Conservation (phyloP, 2,113 vertebrate species). For the Pardalotus punctatus region DNA sequence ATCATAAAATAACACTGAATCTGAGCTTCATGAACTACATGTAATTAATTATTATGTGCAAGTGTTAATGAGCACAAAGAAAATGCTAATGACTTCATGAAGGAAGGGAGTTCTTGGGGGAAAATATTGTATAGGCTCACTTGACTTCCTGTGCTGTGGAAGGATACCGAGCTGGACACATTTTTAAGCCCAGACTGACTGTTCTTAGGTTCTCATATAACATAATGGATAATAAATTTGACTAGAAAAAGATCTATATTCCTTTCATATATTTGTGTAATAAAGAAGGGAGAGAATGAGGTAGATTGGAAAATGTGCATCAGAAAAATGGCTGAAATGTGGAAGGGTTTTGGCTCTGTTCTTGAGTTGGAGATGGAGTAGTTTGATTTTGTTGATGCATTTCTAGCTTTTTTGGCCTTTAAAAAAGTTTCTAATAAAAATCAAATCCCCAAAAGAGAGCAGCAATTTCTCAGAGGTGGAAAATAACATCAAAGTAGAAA, state of each 20-base stretch:
- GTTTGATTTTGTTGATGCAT: slow-evolving; percentile 25
- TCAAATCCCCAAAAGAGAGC: slow-evolving; percentile 27
- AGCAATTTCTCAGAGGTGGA: slow-evolving; percentile 37
- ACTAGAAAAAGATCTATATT: not conserved
- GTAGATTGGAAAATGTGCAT: not conserved
- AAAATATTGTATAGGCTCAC: not conserved
- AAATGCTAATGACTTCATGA: not conserved
- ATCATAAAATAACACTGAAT: not conserved
- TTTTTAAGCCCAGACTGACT: not conserved
- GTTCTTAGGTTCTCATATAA: not conserved
- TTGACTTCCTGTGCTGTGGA: not conserved
- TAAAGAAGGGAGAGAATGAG: not conserved
- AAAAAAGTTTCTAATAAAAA: slow-evolving; percentile 56
- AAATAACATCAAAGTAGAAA: slow-evolving; percentile 50
- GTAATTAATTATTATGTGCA: not conserved
- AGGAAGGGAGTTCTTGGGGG: not conserved
- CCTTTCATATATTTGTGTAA: not conserved
- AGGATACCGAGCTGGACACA: not conserved
- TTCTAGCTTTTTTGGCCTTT: slow-evolving; percentile 40
- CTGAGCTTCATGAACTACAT: not conserved
- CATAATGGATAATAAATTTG: not conserved
- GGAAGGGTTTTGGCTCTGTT: not conserved
- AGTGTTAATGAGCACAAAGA: not conserved
- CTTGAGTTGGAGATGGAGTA: not conserved
- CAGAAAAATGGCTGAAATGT: not conserved